A percentile compares a stretch with the other conserved stretches of the same genome.
These are phyloP conservation scores for Ellobium chinense DNA, from an alignment of 2,888 invertebrate species.

Conservation along the genomic window DNA sequence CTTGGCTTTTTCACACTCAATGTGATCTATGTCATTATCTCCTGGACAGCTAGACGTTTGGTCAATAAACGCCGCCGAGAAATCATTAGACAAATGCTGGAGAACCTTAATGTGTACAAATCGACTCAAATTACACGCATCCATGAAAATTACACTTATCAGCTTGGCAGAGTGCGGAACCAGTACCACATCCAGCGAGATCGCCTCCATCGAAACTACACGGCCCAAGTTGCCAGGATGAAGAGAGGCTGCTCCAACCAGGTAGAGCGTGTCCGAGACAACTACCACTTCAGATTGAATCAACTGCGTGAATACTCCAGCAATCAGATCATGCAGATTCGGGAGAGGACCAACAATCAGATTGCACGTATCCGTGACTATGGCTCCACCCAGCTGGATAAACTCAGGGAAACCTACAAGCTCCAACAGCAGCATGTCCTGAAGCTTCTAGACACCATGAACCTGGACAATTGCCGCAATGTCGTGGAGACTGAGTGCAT, in stretches of 20 bases:
- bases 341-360: slow-evolving; percentile 97
- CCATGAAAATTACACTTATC: slow-evolving; percentile 72
- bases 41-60: slow-evolving; percentile 61
- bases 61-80: slow-evolving; percentile 78
- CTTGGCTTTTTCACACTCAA: slow-evolving; percentile 89
- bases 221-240: slow-evolving; percentile 91
- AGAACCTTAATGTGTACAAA: slow-evolving; percentile 73
- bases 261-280: slow-evolving; percentile 95
- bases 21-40: slow-evolving; percentile 87
- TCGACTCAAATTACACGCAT: slow-evolving; percentile 70
- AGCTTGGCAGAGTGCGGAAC: slow-evolving; percentile 71
- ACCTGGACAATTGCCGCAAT: slow-evolving; percentile 91
- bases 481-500: slow-evolving; percentile 81
- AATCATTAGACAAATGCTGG: slow-evolving; percentile 79
- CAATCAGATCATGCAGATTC: slow-evolving; percentile 93
- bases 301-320: slow-evolving; percentile 95
- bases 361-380: slow-evolving; percentile 96
- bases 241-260: slow-evolving; percentile 96
- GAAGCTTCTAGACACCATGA: slow-evolving; percentile 95
- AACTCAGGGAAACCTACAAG: slow-evolving; percentile 94
- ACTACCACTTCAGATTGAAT: slow-evolving; percentile 92
- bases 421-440: slow-evolving; percentile 96
- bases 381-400: slow-evolving; percentile 93
- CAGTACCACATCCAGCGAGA: slow-evolving; percentile 81
- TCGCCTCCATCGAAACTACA: slow-evolving; percentile 93